phyloP scores from a whole-genome alignment of 2,888 invertebrate genomes.

The Blastobasis lacticolella region DNA sequence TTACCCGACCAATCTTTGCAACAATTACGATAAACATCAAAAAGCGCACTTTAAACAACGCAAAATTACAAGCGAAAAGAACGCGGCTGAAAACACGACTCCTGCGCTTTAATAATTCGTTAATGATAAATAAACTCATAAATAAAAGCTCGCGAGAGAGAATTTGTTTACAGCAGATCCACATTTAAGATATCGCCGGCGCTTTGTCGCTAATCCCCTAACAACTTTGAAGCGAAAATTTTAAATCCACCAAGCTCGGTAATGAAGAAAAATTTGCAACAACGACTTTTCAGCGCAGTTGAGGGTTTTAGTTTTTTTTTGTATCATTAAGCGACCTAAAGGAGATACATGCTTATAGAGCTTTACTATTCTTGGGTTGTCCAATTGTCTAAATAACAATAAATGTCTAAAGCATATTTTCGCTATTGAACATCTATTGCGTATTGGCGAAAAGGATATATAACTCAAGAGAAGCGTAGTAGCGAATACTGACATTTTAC shows the following conservation, averaged over 20 bases:
- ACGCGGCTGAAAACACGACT: slow-evolving; percentile 7
- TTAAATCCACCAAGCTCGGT: slow-evolving; percentile 54
- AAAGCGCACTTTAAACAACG: slow-evolving; percentile 33
- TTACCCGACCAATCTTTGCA: slow-evolving; percentile 14
- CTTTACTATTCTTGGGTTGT: no score
- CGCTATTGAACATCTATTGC: no score
- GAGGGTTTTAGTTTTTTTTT: slow-evolving; percentile 12
- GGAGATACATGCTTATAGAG: no score
- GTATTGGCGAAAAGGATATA: no score
- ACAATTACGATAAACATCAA: slow-evolving; percentile 56
- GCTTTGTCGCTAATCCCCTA: slow-evolving; percentile 73
- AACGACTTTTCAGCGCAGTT: slow-evolving; percentile 18
- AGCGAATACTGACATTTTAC: no score
- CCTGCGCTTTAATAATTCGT: slow-evolving; percentile 71
- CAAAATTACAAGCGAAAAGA: slow-evolving; percentile 42
- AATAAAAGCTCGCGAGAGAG: slow-evolving; percentile 61
- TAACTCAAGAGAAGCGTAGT: no score
- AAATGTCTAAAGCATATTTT: no score
- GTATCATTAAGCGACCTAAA: not conserved
- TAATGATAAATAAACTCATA: slow-evolving; percentile 76
- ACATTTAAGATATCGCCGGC: slow-evolving; percentile 69
- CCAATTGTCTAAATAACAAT: no score
- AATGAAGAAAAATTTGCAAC: slow-evolving; percentile 54
- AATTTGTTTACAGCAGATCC: slow-evolving; percentile 74
- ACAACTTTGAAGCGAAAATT: slow-evolving; percentile 70